Evolutionary conservation across 2,113 vertebrate genomes (phyloP).

Genomic region (Melanerpes aurifrons): DNA sequence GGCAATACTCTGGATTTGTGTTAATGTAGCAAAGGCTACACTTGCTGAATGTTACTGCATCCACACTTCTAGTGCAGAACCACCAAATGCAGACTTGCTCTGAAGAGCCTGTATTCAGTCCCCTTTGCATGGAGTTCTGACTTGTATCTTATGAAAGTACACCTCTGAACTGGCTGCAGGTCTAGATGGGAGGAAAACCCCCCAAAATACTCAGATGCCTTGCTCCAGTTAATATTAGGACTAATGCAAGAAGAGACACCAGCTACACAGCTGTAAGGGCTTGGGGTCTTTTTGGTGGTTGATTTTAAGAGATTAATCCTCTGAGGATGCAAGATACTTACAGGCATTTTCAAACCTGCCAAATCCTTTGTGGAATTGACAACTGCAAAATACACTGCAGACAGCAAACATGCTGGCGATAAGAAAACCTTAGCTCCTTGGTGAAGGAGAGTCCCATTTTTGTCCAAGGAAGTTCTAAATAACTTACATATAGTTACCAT

Average conservation of each 20-base stretch:
- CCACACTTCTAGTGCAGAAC: neutral
- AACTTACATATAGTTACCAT: conserved; percentile 76
- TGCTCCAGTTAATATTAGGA: neutral
- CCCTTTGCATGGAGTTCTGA: neutral
- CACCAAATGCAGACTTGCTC: neutral
- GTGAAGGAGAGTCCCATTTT: conserved; percentile 62
- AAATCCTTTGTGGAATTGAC: conserved; percentile 48
- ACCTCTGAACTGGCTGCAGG: neutral
- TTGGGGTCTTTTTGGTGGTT: neutral
- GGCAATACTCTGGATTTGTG: neutral
- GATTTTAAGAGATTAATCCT: neutral
- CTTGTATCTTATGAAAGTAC: neutral
- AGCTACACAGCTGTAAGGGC: neutral
- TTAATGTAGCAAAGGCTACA: neutral
- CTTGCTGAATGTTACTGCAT: neutral
- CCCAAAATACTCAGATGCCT: neutral
- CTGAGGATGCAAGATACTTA: neutral
- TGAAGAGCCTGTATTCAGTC: neutral
- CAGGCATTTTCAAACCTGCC: conserved; percentile 53
- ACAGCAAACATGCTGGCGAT: conserved; percentile 67
- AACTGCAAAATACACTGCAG: conserved; percentile 50
- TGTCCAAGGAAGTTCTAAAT: conserved; percentile 74
- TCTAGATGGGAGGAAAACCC: neutral
- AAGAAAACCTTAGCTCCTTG: conserved; percentile 64
- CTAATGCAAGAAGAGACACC: neutral